phyloP scores from a whole-genome alignment of 2,888 invertebrate species.

The Dichetophora obliterata region DNA sequence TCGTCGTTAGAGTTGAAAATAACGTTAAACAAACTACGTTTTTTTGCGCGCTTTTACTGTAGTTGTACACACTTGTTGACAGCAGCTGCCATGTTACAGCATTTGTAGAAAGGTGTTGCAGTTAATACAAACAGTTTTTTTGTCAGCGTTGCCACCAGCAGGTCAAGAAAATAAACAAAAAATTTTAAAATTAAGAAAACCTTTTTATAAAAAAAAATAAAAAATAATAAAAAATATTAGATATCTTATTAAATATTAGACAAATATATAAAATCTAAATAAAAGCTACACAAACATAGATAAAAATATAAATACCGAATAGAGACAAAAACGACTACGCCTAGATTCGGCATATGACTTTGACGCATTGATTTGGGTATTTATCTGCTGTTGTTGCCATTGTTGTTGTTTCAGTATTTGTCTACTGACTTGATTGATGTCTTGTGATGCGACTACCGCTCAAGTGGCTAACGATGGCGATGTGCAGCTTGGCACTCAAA shows the following conservation, averaged over 20 bases:
- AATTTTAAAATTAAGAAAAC: too few relatives aligned
- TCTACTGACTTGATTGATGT: conserved; percentile 14
- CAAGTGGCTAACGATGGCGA: neutral
- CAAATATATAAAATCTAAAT: too few relatives aligned
- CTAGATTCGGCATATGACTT: too few relatives aligned
- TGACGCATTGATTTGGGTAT: neutral
- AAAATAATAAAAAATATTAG: too few relatives aligned
- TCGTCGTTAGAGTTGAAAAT: conserved; percentile 7
- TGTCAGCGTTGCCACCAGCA: neutral
- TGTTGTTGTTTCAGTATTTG: neutral
- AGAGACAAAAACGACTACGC: too few relatives aligned
- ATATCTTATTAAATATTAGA: too few relatives aligned
- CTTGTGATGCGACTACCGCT: neutral
- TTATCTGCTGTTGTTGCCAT: neutral
- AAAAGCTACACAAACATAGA: too few relatives aligned
- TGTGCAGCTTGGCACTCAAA: conserved; percentile 27
- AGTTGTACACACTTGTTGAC: conserved; percentile 12
- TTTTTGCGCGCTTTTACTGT: conserved; percentile 7
- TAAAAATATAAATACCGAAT: too few relatives aligned
- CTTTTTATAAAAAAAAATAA: neutral
- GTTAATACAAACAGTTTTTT: neutral
- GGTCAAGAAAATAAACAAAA: neutral
- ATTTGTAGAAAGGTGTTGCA: neutral
- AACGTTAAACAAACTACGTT: neutral
- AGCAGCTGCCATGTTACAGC: neutral